Percentiles rank a stretch among this genome's conserved stretches.
Evolutionary conservation across 30 jellyfish, hydroid and myxozoan genomes (phyloP).

Genomic region (Clytia hemisphaerica): DNA sequence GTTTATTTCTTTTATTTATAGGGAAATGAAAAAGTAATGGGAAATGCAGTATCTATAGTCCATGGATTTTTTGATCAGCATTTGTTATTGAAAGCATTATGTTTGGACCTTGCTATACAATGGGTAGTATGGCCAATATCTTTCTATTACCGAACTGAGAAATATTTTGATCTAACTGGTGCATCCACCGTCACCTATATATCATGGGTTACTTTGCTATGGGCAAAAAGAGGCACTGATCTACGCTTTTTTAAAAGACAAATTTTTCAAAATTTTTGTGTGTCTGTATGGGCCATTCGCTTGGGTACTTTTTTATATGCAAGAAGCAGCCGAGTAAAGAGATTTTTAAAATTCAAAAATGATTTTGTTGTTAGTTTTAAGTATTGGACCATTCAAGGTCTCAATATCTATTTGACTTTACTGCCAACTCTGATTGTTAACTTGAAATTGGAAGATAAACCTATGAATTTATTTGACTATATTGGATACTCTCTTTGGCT

Average conservation of each 20-base stretch:
- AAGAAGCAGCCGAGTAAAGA: conserved; percentile 71
- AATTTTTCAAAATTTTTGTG: conserved; percentile 65
- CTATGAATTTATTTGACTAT: conserved; percentile 46
- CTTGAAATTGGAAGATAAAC: conserved; percentile 37
- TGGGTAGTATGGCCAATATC: conserved; percentile 79
- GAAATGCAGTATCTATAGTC: conserved; percentile 11
- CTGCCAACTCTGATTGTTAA: conserved; percentile 69
- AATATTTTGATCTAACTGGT: conserved; percentile 82
- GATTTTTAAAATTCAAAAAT: conserved; percentile 68
- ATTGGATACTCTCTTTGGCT: conserved; percentile 73
- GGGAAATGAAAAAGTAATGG: too few relatives aligned
- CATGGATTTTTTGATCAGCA: too few relatives aligned
- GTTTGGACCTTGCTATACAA: conserved; percentile 69
- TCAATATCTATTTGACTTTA: conserved; percentile 70
- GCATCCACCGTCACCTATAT: conserved; percentile 71
- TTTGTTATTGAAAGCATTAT: conserved; percentile 49
- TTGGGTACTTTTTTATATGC: conserved; percentile 75
- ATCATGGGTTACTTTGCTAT: conserved; percentile 68
- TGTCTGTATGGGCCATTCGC: conserved; percentile 84
- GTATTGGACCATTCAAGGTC: conserved; percentile 90
- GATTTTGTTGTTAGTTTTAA: conserved; percentile 44
- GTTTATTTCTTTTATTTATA: too few relatives aligned
- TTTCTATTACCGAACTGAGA: conserved; percentile 64
- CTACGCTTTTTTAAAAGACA: conserved; percentile 55
- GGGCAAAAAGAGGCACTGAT: conserved; percentile 50